Evolutionary conservation across 2,888 invertebrate genomes (phyloP).

Genomic region (Thera obeliscata): DNA sequence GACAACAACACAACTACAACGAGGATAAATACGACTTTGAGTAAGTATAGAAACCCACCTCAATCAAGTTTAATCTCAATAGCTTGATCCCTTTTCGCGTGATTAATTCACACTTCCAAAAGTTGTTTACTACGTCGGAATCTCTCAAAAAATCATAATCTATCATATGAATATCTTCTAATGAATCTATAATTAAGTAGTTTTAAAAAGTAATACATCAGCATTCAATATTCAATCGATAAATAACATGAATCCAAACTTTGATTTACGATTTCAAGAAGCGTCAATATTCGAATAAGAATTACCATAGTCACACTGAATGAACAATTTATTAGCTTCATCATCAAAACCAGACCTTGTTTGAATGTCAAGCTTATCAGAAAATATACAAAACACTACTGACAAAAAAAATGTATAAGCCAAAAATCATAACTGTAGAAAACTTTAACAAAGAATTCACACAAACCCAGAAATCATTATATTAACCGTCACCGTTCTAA

Average conservation of each 20-base stretch:
- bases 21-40: conserved; percentile 82
- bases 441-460: too few species aligned
- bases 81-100: not conserved
- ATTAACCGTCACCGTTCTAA: too few species aligned
- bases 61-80: not conserved
- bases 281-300: conserved; percentile 41
- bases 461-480: too few species aligned
- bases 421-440: not conserved
- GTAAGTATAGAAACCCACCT: conserved; percentile 59
- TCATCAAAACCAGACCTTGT: conserved; percentile 61
- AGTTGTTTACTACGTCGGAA: not conserved
- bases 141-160: not conserved
- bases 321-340: conserved; percentile 57
- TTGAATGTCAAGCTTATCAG: conserved; percentile 35
- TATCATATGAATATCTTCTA: not conserved
- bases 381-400: conserved; percentile 46
- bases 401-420: not conserved
- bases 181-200: not conserved
- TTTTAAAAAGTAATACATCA: conserved; percentile 2
- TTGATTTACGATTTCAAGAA: conserved; percentile 47
- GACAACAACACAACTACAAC: conserved; percentile 76
- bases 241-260: conserved; percentile 17
- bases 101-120: not conserved
- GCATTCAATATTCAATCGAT: conserved; percentile 21
- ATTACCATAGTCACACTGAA: conserved; percentile 54